Conservation (phyloP, 23 tunicate species). For the Ascidia mentula region DNA sequence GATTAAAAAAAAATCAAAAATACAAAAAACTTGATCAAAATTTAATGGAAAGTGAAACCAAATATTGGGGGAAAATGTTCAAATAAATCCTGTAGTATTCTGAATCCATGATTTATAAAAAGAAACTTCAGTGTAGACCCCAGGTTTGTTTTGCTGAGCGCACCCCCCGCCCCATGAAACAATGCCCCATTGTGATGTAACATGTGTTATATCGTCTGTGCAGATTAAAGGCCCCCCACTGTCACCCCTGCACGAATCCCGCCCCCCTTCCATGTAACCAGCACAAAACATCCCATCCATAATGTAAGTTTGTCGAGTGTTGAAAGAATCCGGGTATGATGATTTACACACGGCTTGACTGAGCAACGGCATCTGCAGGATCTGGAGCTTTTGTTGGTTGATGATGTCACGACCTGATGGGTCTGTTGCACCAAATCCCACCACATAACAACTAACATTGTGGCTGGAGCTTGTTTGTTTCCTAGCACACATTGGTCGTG, state of each 20-base stretch:
- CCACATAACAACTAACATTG: slow-evolving; percentile 18
- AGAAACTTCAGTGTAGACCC: background rate
- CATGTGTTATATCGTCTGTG: background rate
- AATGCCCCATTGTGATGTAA: background rate
- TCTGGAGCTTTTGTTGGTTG: background rate
- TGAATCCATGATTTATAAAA: slow-evolving; percentile 7
- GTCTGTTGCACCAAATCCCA: slow-evolving; percentile 42
- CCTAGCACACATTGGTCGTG: slow-evolving; percentile 38
- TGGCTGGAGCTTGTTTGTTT: background rate
- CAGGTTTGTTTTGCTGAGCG: slow-evolving; percentile 17
- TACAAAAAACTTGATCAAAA: too few species aligned
- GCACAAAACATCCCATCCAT: slow-evolving; percentile 11
- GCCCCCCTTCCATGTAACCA: slow-evolving; percentile 17
- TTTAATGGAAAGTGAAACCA: too few species aligned
- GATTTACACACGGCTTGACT: background rate
- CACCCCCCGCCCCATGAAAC: slow-evolving; percentile 25
- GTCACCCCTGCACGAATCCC: slow-evolving; percentile 18
- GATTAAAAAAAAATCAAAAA: too few species aligned
- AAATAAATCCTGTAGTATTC: background rate
- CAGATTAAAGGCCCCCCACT: slow-evolving; percentile 21
- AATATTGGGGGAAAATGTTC: too few species aligned
- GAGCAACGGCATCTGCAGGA: background rate
- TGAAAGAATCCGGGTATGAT: background rate
- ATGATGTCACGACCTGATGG: slow-evolving; percentile 3
- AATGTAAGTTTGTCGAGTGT: background rate